A percentile compares a stretch with the other conserved stretches of the same genome.
phyloP scores from a whole-genome alignment of 2,888 invertebrate species.

The Agriotes lineatus region DNA sequence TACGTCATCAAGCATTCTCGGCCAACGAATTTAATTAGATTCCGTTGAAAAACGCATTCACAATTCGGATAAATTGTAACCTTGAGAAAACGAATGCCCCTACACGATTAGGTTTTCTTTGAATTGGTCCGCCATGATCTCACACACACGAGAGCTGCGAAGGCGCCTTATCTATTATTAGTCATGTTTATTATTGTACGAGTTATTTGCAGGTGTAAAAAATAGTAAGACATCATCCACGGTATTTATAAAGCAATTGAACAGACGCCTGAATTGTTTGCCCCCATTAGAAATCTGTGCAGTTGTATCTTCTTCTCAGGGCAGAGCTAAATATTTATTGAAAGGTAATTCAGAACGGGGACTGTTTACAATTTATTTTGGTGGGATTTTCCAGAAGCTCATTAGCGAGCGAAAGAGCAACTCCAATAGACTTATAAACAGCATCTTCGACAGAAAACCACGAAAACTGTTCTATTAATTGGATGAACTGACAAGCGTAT shows the following conservation, averaged over 20 bases:
- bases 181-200: slow-evolving; percentile 16
- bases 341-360: no score
- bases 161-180: slow-evolving; percentile 19
- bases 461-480: no score
- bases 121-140: slow-evolving; percentile 8
- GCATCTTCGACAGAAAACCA: no score
- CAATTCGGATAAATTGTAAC: not conserved
- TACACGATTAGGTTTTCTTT: not conserved
- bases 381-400: no score
- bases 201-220: slow-evolving; percentile 12
- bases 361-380: no score
- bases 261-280: slow-evolving; percentile 5
- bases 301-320: no score
- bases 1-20: not conserved
- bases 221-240: slow-evolving; percentile 8
- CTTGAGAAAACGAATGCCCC: not conserved
- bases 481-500: no score
- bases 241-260: slow-evolving; percentile 2
- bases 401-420: no score
- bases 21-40: not conserved
- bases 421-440: no score
- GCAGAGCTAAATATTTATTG: no score
- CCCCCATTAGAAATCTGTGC: no score
- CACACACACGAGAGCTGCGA: not conserved
- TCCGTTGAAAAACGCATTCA: not conserved